phyloP scores from a whole-genome alignment of 2,797 vertebrate genomes.

The Sebastes trivittatus region DNA sequence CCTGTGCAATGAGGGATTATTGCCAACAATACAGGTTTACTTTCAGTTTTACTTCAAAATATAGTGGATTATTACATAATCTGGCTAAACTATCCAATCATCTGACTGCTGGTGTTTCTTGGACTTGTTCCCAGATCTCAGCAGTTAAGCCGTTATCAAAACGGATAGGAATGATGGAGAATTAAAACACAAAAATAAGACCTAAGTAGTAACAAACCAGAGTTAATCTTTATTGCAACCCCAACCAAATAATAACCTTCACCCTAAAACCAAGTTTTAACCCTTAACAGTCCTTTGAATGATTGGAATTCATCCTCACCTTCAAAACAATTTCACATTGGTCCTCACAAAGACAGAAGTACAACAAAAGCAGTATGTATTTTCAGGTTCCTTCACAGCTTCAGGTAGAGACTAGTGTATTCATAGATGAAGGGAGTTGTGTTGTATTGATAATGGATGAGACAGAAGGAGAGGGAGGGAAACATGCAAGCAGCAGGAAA shows the following conservation, averaged over 20 bases:
- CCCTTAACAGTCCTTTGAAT: background rate
- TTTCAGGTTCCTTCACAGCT: slow-evolving; percentile 2
- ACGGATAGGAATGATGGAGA: no score
- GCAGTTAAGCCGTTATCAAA: no score
- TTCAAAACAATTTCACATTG: background rate
- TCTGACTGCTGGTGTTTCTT: background rate
- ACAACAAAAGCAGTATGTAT: background rate
- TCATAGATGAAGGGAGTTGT: slow-evolving; percentile 3
- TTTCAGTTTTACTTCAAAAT: background rate
- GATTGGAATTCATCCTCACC: background rate
- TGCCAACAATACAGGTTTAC: background rate
- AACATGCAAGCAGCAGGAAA: slow-evolving; percentile 30
- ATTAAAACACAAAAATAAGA: background rate
- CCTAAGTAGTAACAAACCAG: background rate
- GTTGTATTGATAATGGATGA: slow-evolving; percentile 15
- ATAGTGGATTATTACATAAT: background rate
- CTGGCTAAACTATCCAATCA: background rate
- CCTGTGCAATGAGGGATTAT: background rate
- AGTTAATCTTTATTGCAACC: background rate
- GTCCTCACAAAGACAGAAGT: slow-evolving; percentile 42
- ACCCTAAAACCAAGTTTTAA: background rate
- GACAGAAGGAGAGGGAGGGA: slow-evolving; percentile 23
- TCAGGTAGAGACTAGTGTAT: background rate
- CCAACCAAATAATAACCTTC: background rate
- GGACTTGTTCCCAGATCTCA: background rate